Evolutionary conservation across 2,888 invertebrate genomes (phyloP), one percentile per base, ranked within the genome.

Genomic region (Drosophila koepferae): DNA sequence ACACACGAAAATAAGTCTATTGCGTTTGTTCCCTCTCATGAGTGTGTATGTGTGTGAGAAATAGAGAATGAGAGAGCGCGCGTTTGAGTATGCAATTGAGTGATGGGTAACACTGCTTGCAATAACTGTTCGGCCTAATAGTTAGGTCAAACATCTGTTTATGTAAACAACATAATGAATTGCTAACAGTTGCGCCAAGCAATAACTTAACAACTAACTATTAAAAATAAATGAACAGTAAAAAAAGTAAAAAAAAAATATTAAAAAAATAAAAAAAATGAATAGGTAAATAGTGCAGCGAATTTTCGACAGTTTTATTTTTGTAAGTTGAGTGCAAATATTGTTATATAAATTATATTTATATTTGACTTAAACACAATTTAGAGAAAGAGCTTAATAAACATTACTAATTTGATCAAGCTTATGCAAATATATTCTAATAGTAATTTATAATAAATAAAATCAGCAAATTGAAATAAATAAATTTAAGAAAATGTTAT

Each of bases 111-210:
- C 41, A 28, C 69, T 56, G 20, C 49, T 69, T 31, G 34, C 43
- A 58, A 51, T 40, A 40, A 44, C 23, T 69, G 43, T 75, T 48
- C 14, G 28, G 20, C 31, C 46, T 28, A 28, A 48, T 34, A 67
- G 43, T 16, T 43, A 49, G 16, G 8, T 34, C 41, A 28, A 58
- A 43, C 70, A 68, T 59, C 51, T 74, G 59, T 49, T 63, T 14
- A 44, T 40, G 51, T 56, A 60, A 76, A 34, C 60, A 63, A 56
- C 2, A n/a, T 23, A 58, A 48, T 41, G 38, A 63, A 34, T 43
- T 53, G 41, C 31, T 23, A 44, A 31, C 23, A 36, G 31, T 28
- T 54, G 34, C 20, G 53, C 12, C 12, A 20, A 53, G 20, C n/a
- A 34, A 34, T 34, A 51, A 49, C 10, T 48, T 0, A 28, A 34